phyloP scores from a whole-genome alignment of 2,797 vertebrate genomes.

The Intellagama lesueurii region DNA sequence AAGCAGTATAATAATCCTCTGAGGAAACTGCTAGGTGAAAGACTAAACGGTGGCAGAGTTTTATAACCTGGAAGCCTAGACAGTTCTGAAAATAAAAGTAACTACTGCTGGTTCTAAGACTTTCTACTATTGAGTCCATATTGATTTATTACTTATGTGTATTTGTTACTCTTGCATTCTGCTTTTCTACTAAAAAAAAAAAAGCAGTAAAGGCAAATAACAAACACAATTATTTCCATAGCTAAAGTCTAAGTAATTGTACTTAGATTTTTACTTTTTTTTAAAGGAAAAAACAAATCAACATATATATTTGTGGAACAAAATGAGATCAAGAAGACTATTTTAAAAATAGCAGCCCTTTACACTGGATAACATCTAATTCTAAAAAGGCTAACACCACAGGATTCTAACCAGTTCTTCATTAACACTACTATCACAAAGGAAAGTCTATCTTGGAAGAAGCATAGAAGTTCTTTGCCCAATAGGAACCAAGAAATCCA shows the following conservation, averaged over 20 bases:
- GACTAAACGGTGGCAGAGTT: neutral
- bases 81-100: neutral
- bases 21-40: neutral
- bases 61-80: neutral
- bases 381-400: neutral
- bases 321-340: neutral
- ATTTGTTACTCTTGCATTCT: too few species aligned
- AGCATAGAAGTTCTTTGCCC: constrained; percentile 18
- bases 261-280: neutral
- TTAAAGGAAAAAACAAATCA: constrained; percentile 4
- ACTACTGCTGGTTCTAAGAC: neutral
- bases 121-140: neutral
- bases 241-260: too few species aligned
- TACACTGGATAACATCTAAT: neutral
- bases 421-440: neutral
- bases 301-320: constrained; percentile 23
- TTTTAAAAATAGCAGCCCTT: neutral
- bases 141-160: too few species aligned
- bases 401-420: neutral
- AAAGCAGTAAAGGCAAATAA: too few species aligned
- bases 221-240: too few species aligned
- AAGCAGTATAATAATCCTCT: neutral
- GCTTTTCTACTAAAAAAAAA: too few species aligned
- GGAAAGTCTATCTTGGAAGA: neutral
- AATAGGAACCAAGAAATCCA: fast-evolving